Conservation (phyloP, 2,113 vertebrate genomes). For the Proterorhinus semilunaris region DNA sequence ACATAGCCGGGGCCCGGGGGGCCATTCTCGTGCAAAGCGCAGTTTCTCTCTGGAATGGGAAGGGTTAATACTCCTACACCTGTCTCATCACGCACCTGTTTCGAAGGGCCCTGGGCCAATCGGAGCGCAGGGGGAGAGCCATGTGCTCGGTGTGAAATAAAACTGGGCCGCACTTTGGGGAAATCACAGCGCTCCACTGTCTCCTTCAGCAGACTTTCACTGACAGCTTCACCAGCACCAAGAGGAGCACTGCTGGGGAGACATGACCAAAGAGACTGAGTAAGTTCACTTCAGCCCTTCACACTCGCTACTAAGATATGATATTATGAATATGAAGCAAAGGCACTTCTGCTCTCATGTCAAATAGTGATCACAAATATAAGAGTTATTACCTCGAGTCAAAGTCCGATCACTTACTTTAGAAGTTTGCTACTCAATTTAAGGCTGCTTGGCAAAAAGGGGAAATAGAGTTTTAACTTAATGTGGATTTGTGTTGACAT, state of each 20-base stretch:
- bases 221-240: constrained; percentile 52
- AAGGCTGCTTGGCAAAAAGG: constrained; percentile 33
- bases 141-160: constrained; percentile 65
- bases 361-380: too few relatives aligned
- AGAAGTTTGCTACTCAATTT: constrained; percentile 53
- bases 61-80: constrained; percentile 73
- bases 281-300: constrained; percentile 58
- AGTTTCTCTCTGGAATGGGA: constrained; percentile 60
- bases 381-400: too few relatives aligned
- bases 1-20: not conserved
- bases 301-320: not conserved
- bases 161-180: constrained; percentile 46
- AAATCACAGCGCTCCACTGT: constrained; percentile 70
- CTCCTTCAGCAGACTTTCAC: constrained; percentile 27
- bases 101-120: constrained; percentile 69
- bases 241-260: constrained; percentile 60
- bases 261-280: constrained; percentile 83
- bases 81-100: constrained; percentile 81
- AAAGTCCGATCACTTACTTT: too few relatives aligned
- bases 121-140: constrained; percentile 52
- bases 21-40: not conserved
- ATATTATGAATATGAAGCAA: too few relatives aligned
- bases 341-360: too few relatives aligned
- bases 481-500: constrained; percentile 45
- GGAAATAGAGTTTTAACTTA: constrained; percentile 61